Evolutionary conservation across 2,113 vertebrate genomes (phyloP), one percentile per base, ranked within the genome.

Genomic region (Romanogobio albipinnatus): DNA sequence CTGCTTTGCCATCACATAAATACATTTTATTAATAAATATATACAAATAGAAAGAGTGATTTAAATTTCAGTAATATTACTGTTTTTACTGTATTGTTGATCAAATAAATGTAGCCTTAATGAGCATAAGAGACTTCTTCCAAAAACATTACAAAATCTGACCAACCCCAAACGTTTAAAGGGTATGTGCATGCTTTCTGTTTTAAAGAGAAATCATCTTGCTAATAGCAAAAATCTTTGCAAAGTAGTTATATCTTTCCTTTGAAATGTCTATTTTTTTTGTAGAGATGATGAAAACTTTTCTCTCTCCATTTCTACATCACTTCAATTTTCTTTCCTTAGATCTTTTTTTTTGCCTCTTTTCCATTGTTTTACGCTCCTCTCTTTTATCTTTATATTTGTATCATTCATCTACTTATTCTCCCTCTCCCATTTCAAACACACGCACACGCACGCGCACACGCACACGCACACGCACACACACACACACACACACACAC

Each of bases 341-440:
- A 3, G 51, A 24, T 26, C 17, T 77, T 58, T 70, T 58, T 70
- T 58, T 70, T 22, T 39, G 15, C 24, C 10, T 71, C 29, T 51
- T 29, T 81, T 43, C 79, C n/a, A 29, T 24, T 58, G 13, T 22
- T 62, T 24, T 39, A 70, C 17, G 17, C n/a, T n/a, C 3, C n/a
- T 58, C 19, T 64, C 39, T 59, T 73, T 59, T 45, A 59, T 76
- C 11, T n/a, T 76, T 33, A 22, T 81, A 6, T 81, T 13, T 81
- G 39, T 29, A 64, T 26, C 76, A 43, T 53, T 75, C 45, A 61
- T 75, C 22, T 29, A 4, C 4, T 10, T 36, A 5, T 39, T 51
- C 19, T 71, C 26, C 49, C 22, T n/a, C 26, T 62, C 15, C 14
- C 59, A 64, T 58, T 39, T 45, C 49, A 13, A 11, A 47, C 24